A percentile compares a stretch with the other conserved stretches of the same genome.
Evolutionary conservation across 1,140 invertebrate species (phyloP).

Genomic region (Cecropterus lyciades): DNA sequence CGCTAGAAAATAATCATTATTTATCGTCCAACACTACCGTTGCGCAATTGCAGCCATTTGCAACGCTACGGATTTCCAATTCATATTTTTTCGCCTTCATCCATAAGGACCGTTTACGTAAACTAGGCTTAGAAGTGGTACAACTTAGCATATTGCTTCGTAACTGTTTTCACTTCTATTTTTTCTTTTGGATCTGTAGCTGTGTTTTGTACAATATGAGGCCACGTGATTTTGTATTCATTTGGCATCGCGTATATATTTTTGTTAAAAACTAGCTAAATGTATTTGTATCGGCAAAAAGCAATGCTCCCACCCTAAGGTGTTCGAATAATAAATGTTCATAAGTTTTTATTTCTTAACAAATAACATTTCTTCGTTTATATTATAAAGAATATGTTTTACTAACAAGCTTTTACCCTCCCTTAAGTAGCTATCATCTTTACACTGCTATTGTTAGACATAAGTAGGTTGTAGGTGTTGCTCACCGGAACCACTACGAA

Average conservation of each 20-base stretch:
- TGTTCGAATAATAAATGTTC: not conserved
- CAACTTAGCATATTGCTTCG: conserved; percentile 9
- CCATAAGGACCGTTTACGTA: conserved; percentile 5
- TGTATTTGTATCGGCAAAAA: not conserved
- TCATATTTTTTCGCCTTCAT: conserved; percentile 23
- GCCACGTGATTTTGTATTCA: too few relatives aligned
- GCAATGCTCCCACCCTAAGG: not conserved
- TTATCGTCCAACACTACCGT: conserved; percentile 13
- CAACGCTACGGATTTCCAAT: conserved; percentile 11
- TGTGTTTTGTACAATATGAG: not conserved
- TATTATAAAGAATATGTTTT: too few relatives aligned
- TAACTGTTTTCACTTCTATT: not conserved
- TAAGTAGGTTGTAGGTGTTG: too few relatives aligned
- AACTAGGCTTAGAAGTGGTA: conserved; percentile 11
- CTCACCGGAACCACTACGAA: too few relatives aligned
- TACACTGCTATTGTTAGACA: too few relatives aligned
- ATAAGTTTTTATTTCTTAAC: too few relatives aligned
- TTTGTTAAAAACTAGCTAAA: too few relatives aligned
- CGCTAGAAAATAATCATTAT: conserved; percentile 7
- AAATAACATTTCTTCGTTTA: too few relatives aligned
- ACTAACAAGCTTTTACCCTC: too few relatives aligned
- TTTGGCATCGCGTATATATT: too few relatives aligned
- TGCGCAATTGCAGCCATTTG: conserved; percentile 14
- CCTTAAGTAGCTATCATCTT: too few relatives aligned
- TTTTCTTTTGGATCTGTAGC: conserved; percentile 2